These are phyloP conservation scores for Calameuta filiformis DNA, from an alignment of 2,888 invertebrate species.

Conservation along the genomic window DNA sequence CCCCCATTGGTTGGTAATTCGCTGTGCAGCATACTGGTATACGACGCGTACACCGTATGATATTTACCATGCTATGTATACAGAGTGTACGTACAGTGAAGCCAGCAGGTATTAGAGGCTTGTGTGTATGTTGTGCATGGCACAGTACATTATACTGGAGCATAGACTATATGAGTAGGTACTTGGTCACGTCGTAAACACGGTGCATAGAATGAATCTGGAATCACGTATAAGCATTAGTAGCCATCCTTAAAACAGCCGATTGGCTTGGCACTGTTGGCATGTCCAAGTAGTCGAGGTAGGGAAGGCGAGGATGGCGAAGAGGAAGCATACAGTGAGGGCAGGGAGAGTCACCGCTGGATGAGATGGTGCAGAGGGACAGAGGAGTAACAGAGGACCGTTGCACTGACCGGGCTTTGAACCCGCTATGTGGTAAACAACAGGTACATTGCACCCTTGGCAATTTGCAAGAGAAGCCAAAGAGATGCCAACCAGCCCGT, in stretches of 20 bases:
- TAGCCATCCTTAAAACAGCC: not conserved
- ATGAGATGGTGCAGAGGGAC: constrained; percentile 15
- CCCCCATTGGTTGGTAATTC: not conserved
- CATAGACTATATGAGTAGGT: not conserved
- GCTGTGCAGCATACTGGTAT: not conserved
- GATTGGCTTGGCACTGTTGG: not conserved
- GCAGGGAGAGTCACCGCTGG: not conserved
- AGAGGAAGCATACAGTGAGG: not conserved
- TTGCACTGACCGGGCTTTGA: constrained; percentile 64
- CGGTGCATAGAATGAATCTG: constrained; percentile 59
- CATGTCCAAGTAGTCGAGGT: not conserved
- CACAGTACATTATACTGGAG: not conserved
- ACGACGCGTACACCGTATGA: not conserved
- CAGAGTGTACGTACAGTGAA: not conserved
- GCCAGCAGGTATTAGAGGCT: not conserved
- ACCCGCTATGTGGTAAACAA: constrained; percentile 63
- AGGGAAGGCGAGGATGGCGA: constrained; percentile 60
- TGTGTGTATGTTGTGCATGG: not conserved
- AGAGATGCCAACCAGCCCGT: constrained; percentile 5
- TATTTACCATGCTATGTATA: not conserved
- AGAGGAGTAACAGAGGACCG: constrained; percentile 42
- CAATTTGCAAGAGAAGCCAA: constrained; percentile 52
- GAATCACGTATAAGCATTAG: not conserved
- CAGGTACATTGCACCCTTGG: constrained; percentile 62
- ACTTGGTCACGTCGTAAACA: constrained; percentile 1